These are phyloP conservation scores for Percina caprodes DNA, from an alignment of 2,113 vertebrate species.

Conservation along the genomic window DNA sequence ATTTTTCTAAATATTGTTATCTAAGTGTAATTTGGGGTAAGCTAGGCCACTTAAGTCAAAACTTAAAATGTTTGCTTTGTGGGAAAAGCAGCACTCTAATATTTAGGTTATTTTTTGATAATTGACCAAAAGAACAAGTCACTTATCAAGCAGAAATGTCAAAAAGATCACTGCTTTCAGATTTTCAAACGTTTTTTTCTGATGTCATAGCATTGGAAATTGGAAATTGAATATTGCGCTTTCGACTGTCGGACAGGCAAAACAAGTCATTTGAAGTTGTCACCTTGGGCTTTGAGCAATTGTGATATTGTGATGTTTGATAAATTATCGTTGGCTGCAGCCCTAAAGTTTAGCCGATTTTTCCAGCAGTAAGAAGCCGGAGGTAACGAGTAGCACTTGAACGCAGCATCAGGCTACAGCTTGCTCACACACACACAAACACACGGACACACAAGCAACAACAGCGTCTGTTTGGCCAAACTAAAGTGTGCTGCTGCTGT, in stretches of 20 bases:
- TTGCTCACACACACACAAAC: slow-evolving; percentile 50
- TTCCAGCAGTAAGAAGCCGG: neutral
- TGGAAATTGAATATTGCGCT: neutral
- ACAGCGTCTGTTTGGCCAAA: slow-evolving; percentile 29
- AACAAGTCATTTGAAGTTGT: neutral
- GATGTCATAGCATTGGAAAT: neutral
- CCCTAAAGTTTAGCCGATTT: neutral
- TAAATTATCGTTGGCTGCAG: no score
- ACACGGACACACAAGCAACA: slow-evolving; percentile 22
- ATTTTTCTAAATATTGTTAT: no score
- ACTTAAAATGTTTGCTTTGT: no score
- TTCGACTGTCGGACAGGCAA: neutral
- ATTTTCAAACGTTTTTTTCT: neutral
- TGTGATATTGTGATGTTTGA: no score
- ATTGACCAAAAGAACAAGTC: neutral
- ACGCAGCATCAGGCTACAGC: slow-evolving; percentile 55
- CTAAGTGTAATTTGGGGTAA: no score
- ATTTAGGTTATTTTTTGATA: no score
- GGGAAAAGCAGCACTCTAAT: no score
- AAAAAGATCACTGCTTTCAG: no score
- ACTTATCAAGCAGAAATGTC: neutral
- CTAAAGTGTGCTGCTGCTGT: slow-evolving; percentile 1
- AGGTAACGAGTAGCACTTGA: slow-evolving; percentile 55
- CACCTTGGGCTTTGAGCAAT: neutral
- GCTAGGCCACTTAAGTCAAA: no score